Percentiles rank a stretch among this genome's conserved stretches.
phyloP scores from a whole-genome alignment of 92 coral and sea anemone species.

The Paramuricea clavata region DNA sequence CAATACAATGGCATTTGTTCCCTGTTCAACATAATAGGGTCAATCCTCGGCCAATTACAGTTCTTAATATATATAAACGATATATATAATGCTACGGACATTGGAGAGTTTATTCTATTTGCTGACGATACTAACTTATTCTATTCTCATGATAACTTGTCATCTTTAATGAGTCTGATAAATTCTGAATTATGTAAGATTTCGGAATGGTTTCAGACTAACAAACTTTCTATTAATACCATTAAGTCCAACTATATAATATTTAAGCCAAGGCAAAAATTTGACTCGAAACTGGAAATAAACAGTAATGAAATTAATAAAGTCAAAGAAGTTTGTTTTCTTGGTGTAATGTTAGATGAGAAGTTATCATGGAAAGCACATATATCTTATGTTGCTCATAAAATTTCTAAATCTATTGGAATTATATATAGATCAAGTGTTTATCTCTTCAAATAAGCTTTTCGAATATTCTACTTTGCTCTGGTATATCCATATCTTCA shows the following conservation, averaged over 20 bases:
- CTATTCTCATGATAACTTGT: background rate
- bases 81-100: background rate
- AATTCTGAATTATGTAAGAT: background rate
- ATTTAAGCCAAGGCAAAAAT: slow-evolving; percentile 6
- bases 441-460: background rate
- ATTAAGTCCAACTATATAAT: background rate
- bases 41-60: background rate
- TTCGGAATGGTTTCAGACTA: background rate
- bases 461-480: background rate
- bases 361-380: too few relatives aligned
- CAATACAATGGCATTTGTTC: background rate
- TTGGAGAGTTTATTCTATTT: background rate
- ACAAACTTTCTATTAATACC: background rate
- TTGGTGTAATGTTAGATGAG: too few relatives aligned
- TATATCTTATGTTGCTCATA: too few relatives aligned
- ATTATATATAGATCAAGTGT: background rate
- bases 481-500: slow-evolving; percentile 38
- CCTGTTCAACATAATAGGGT: background rate
- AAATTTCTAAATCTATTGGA: too few relatives aligned
- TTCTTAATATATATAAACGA: slow-evolving; percentile 4
- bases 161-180: background rate
- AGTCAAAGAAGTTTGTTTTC: background rate
- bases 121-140: slow-evolving; percentile 27
- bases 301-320: background rate
- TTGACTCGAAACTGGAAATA: background rate